phyloP scores from a whole-genome alignment of 2,888 invertebrate genomes.

The Drosophila parthenogenetica region DNA sequence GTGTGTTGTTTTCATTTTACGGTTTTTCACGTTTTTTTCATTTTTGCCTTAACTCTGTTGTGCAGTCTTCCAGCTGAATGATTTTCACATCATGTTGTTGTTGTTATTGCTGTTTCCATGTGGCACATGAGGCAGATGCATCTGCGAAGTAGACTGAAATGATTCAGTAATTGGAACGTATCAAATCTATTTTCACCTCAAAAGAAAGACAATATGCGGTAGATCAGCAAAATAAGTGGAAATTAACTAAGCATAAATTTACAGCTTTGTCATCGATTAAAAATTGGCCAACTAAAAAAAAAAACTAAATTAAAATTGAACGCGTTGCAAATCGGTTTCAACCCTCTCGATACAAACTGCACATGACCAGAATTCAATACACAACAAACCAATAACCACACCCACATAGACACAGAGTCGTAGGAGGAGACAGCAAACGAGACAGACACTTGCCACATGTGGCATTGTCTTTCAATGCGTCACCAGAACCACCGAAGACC shows the following conservation, averaged over 20 bases:
- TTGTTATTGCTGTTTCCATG: constrained; percentile 38
- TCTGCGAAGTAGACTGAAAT: constrained; percentile 65
- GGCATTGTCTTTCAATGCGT: constrained; percentile 44
- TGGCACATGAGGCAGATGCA: constrained; percentile 22
- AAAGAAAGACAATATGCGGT: constrained; percentile 5
- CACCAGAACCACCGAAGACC: constrained; percentile 23
- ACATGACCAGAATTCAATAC: constrained; percentile 36
- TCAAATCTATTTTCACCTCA: constrained; percentile 66
- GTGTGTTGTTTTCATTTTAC: constrained; percentile 9
- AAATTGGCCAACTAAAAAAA: neutral
- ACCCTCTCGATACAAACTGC: constrained; percentile 10
- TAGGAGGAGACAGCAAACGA: neutral
- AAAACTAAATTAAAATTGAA: constrained; percentile 5
- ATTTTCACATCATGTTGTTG: constrained; percentile 60
- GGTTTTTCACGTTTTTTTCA: constrained; percentile 11
- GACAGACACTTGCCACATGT: constrained; percentile 26
- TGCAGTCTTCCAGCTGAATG: constrained; percentile 82
- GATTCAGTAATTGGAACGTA: constrained; percentile 78
- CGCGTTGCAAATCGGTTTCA: constrained; percentile 13
- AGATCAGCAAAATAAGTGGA: neutral
- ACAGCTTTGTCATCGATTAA: neutral
- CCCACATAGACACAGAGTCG: neutral
- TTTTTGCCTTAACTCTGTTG: constrained; percentile 42
- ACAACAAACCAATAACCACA: constrained; percentile 20
- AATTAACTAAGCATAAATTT: neutral